These are phyloP conservation scores for Formicarius rufipectus DNA, from an alignment of 2,113 vertebrate genomes.

Conservation along the genomic window DNA sequence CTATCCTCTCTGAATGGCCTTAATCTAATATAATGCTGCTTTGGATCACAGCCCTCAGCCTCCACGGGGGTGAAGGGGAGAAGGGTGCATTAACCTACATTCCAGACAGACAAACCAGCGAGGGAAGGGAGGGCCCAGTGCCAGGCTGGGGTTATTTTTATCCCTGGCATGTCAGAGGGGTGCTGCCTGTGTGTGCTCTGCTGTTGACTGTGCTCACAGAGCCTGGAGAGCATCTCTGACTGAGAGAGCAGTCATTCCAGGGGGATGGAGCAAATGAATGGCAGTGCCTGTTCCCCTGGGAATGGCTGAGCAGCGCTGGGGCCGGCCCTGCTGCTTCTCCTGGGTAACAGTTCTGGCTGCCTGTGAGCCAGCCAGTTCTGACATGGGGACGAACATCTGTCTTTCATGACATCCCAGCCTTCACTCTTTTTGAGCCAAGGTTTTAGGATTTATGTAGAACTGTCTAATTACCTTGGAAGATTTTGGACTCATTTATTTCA, in stretches of 20 bases:
- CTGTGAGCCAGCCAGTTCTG: neutral
- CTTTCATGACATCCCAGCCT: neutral
- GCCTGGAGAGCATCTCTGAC: neutral
- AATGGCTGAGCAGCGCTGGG: neutral
- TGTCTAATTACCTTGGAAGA: neutral
- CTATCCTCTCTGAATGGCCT: neutral
- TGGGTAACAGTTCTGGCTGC: neutral
- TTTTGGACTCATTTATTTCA: neutral
- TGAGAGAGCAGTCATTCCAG: neutral
- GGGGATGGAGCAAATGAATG: neutral
- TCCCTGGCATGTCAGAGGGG: neutral
- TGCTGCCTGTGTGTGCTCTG: neutral
- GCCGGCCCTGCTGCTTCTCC: too few species aligned
- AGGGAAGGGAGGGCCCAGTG: too few species aligned
- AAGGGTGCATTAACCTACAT: constrained; percentile 27
- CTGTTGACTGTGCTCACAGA: neutral
- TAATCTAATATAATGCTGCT: constrained; percentile 45
- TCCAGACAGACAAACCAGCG: neutral
- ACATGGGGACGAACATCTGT: neutral
- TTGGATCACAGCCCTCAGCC: constrained; percentile 14
- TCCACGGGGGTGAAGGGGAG: neutral
- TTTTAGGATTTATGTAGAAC: neutral
- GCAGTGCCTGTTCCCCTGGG: neutral
- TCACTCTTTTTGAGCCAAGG: neutral
- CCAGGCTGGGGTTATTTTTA: neutral